Base-by-base conservation (phyloP, 2,888 invertebrate species). In the Phalangium opilio region DNA sequence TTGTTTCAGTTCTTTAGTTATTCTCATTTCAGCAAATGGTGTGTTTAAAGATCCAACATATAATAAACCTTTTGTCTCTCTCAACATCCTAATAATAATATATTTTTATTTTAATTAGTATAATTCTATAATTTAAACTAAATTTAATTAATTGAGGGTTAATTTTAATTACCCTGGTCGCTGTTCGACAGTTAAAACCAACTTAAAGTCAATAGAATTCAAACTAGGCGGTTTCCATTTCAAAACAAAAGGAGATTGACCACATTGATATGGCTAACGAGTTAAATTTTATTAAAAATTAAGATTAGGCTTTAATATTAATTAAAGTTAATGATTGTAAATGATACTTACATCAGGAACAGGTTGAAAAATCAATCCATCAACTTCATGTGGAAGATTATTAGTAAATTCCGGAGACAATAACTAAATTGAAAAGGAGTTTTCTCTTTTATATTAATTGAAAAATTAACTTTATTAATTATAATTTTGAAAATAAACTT, bases 291-390 rank as follows among this genome's bases (percentile, higher is more conserved):
- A n/a, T 11, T 34, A 4, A 47, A n/a, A 47, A 17, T 15, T 33
- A 1, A 11, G n/a, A n/a, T 42, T 21, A 12, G 11, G 2, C 12
- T 12, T 12, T 18, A 14, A 38, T 3, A 48, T n/a, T 20, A 33
- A 21, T 21, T 27, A 27, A 18, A 48, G 19, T 14, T 11, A 14
- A 15, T 34, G 11, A 14, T 36, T 11, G 12, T 17, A 19, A 45
- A 20, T 39, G 17, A n/a, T 5, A 61, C 67, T 64, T 64, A 84
- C 83, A 65, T 83, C 84, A 52, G 75, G 73, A 0, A 81, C 74
- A 0, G 98, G 98, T 64, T 99, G 98, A 65, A 96, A 99, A 61
- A 99, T 90, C 12, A 98, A 74, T 17, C 98, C 98, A 63, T 99
- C 98, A 0, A 95, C 93, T 65, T 96, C 93, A 63, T 99, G 98